These are phyloP conservation scores for Platyrinchus mystaceus DNA, from an alignment of 2,797 vertebrate species.

Conservation along the genomic window DNA sequence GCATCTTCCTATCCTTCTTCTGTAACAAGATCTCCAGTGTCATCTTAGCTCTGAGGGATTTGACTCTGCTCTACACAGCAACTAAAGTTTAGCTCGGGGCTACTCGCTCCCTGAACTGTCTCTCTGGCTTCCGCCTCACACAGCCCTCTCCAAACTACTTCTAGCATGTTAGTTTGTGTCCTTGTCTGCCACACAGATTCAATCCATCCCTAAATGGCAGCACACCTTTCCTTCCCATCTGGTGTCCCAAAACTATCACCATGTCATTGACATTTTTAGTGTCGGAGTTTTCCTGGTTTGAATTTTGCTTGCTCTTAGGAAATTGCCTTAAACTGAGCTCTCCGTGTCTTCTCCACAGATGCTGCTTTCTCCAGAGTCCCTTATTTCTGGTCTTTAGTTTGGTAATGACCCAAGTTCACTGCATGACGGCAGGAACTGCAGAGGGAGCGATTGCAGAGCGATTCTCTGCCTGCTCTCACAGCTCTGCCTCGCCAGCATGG, in stretches of 20 bases:
- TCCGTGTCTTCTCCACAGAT: background rate
- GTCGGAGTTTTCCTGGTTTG: background rate
- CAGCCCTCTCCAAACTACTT: background rate
- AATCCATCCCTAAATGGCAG: background rate
- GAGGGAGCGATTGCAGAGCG: fast-evolving
- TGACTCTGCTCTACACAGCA: background rate
- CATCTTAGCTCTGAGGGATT: background rate
- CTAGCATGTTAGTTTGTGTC: background rate
- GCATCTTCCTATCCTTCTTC: background rate
- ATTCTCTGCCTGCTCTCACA: background rate
- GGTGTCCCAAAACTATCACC: background rate
- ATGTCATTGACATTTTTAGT: background rate
- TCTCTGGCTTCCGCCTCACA: background rate
- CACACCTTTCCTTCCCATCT: background rate
- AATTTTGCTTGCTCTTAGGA: background rate
- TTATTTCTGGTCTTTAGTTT: background rate
- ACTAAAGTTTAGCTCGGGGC: background rate
- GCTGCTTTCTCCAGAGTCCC: background rate
- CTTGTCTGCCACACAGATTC: background rate
- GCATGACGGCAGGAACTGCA: fast-evolving
- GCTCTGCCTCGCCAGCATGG: background rate
- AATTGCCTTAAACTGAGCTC: background rate
- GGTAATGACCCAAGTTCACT: background rate
- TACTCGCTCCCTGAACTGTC: background rate
- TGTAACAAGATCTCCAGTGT: background rate